Percentiles rank a stretch among this genome's conserved stretches.
These are phyloP conservation scores for Drosophila melanica DNA, from an alignment of 1,140 invertebrate species.

Conservation along the genomic window DNA sequence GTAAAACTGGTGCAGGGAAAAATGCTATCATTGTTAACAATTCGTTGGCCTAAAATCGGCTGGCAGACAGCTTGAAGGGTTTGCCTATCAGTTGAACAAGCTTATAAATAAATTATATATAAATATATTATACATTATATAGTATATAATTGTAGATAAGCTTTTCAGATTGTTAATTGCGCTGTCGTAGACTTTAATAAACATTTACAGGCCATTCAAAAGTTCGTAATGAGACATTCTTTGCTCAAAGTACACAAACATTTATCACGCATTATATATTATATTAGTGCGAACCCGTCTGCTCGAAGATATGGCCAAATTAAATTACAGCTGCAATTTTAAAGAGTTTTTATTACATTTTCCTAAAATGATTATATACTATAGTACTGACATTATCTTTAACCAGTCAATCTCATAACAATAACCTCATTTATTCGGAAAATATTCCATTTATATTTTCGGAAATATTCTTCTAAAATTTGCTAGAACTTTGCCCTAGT, in stretches of 20 bases:
- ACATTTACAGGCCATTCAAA: constrained; percentile 7
- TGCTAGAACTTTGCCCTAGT: neutral
- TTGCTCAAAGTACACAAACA: neutral
- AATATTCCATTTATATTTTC: no score
- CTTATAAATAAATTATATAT: constrained; percentile 16
- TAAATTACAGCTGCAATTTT: neutral
- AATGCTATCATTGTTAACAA: constrained; percentile 18
- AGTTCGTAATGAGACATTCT: constrained; percentile 3
- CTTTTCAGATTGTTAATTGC: constrained; percentile 27
- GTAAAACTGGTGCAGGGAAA: neutral
- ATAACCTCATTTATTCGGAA: no score
- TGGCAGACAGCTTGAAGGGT: constrained; percentile 58
- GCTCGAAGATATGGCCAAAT: neutral
- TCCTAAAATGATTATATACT: no score
- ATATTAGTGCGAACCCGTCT: neutral
- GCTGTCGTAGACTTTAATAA: constrained; percentile 27
- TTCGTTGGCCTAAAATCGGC: constrained; percentile 39
- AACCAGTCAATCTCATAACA: no score
- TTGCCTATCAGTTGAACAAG: constrained; percentile 29
- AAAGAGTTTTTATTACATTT: no score
- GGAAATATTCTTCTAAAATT: neutral
- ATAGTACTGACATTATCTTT: no score
- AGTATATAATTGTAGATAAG: constrained; percentile 33
- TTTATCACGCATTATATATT: neutral
- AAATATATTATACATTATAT: constrained; percentile 2